phyloP scores from a whole-genome alignment of 2,113 vertebrate genomes.

The Struthidea cinerea region DNA sequence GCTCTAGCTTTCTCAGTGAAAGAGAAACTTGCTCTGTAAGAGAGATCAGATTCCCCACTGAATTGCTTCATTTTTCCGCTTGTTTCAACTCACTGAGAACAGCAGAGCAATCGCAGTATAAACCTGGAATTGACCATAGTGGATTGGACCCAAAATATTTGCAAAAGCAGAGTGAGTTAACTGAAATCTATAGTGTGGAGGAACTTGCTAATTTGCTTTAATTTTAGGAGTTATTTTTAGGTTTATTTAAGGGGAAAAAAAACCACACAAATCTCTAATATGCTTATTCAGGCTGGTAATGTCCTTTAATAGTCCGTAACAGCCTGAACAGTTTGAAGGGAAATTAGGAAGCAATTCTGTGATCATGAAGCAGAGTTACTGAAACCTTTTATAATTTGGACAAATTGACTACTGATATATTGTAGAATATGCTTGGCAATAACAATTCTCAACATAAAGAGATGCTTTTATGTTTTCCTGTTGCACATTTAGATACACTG shows the following conservation, averaged over 20 bases:
- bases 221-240: slow-evolving; percentile 17
- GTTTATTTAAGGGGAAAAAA: neutral
- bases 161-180: neutral
- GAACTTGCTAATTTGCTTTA: neutral
- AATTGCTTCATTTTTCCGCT: slow-evolving; percentile 11
- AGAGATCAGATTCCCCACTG: neutral
- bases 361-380: neutral
- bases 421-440: neutral
- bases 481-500: neutral
- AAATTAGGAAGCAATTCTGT: slow-evolving; percentile 40
- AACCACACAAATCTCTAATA: neutral
- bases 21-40: slow-evolving; percentile 25
- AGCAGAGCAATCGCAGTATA: neutral
- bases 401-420: neutral
- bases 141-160: neutral
- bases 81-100: neutral
- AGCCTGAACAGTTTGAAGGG: slow-evolving; percentile 4
- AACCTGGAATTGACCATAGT: neutral
- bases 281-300: neutral
- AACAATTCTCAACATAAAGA: neutral
- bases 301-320: neutral
- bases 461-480: neutral
- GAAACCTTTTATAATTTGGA: slow-evolving; percentile 5
- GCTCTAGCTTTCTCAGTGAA: neutral
- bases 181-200: neutral